Evolutionary conservation across 2,113 vertebrate genomes (phyloP).

Genomic region (Hippocampus comes): DNA sequence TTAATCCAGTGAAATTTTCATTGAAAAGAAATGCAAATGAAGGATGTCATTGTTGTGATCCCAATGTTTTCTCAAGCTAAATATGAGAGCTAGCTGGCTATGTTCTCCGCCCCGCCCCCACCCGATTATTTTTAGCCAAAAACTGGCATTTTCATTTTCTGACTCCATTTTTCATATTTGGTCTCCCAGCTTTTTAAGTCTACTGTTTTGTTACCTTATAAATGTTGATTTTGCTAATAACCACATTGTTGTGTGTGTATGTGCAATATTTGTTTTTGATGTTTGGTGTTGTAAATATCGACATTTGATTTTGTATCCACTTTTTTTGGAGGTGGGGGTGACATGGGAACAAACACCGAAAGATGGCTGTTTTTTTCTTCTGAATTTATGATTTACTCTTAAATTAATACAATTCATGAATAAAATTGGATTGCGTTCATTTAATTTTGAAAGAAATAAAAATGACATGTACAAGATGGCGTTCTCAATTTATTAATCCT

Average conservation of each 20-base stretch:
- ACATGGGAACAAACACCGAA: too few relatives aligned
- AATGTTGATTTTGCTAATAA: conserved; percentile 32
- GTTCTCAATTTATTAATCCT: too few relatives aligned
- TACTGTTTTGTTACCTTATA: background rate
- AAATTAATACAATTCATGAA: too few relatives aligned
- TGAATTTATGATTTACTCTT: too few relatives aligned
- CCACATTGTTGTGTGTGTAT: conserved; percentile 38
- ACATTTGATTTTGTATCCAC: conserved; percentile 83
- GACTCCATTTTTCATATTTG: conserved; percentile 23
- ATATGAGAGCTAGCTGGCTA: conserved; percentile 76
- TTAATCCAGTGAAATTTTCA: background rate
- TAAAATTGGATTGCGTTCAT: conserved; percentile 4
- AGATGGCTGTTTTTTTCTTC: too few relatives aligned
- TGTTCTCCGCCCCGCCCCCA: conserved; percentile 60
- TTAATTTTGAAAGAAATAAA: background rate
- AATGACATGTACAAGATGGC: background rate
- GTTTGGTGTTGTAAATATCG: conserved; percentile 90
- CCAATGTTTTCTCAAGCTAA: conserved; percentile 52
- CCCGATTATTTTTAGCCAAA: conserved; percentile 20
- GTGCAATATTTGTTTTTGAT: conserved; percentile 82
- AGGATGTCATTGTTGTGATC: conserved; percentile 27
- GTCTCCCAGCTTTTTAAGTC: background rate
- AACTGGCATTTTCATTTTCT: conserved; percentile 53
- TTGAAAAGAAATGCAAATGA: conserved; percentile 15
- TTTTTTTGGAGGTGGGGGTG: conserved; percentile 23